Evolutionary conservation across 2,888 invertebrate genomes (phyloP).

Genomic region (Netelia inedita): DNA sequence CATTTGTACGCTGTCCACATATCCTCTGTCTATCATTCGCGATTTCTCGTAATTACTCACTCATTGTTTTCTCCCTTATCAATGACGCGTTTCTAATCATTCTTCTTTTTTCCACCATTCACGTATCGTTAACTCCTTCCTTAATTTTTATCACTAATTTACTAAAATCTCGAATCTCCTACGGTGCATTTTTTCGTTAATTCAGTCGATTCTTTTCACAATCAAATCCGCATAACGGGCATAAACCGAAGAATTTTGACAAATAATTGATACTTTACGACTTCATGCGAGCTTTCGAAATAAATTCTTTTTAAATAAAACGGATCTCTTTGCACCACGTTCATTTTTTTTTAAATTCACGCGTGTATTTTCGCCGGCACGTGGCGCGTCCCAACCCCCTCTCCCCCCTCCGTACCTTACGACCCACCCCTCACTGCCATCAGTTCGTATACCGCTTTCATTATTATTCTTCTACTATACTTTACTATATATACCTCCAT

Average conservation of each 20-base stretch:
- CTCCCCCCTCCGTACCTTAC: background rate
- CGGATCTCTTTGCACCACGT: too few species aligned
- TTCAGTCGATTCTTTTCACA: too few species aligned
- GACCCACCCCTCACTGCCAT: background rate
- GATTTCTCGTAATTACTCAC: background rate
- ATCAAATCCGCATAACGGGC: too few species aligned
- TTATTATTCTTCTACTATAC: conserved; percentile 19
- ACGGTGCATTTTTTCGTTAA: too few species aligned
- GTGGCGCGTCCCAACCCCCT: conserved; percentile 22
- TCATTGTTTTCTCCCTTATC: conserved; percentile 1
- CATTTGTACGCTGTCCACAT: conserved; percentile 28
- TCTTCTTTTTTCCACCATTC: conserved; percentile 8
- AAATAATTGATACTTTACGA: too few species aligned
- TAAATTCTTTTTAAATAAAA: too few species aligned
- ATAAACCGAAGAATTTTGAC: too few species aligned
- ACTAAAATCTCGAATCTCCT: too few species aligned
- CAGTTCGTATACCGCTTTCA: conserved; percentile 44
- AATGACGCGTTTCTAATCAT: conserved; percentile 4
- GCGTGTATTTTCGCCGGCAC: conserved; percentile 11
- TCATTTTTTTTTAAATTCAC: too few species aligned
- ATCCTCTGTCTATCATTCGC: conserved; percentile 20
- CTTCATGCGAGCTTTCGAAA: too few species aligned
- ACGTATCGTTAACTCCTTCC: background rate
- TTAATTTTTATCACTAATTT: background rate
- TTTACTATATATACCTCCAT: conserved; percentile 30